Conservation (phyloP, 2,888 invertebrate genomes). For the Lumbricus terrestris region DNA sequence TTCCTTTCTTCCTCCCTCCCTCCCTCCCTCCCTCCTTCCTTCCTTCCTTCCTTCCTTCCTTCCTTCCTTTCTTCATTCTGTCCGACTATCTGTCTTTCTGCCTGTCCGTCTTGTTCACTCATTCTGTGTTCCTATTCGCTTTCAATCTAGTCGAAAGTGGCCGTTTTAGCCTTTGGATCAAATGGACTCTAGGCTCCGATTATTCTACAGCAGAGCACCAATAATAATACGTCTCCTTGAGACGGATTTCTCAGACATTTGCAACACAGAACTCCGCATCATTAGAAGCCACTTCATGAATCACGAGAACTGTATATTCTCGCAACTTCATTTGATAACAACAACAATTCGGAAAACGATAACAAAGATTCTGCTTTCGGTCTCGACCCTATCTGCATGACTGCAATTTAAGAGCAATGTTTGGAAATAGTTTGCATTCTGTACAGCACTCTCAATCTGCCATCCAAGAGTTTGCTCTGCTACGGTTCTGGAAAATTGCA, state of each 20-base stretch:
- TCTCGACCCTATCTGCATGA: neutral
- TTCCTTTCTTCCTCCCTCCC: neutral
- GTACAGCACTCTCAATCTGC: neutral
- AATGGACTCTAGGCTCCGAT: neutral
- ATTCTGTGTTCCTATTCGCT: neutral
- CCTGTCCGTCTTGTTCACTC: no score
- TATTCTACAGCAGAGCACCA: neutral
- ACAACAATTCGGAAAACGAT: neutral
- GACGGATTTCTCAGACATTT: neutral
- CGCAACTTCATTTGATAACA: slow-evolving; percentile 3
- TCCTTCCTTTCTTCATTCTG: neutral
- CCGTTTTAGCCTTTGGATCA: neutral
- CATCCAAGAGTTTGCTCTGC: neutral
- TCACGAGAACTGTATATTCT: neutral
- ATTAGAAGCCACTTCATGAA: neutral
- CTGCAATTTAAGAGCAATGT: neutral
- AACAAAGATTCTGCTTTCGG: neutral
- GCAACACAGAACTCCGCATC: neutral
- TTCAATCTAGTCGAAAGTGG: neutral
- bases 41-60: neutral
- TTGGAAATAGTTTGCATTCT: neutral
- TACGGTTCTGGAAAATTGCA: neutral
- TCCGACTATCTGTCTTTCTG: no score
- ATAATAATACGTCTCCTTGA: neutral
- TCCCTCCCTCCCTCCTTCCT: neutral